These are phyloP conservation scores for Amia ocellicauda DNA, from an alignment of 2,113 vertebrate species.

Conservation along the genomic window DNA sequence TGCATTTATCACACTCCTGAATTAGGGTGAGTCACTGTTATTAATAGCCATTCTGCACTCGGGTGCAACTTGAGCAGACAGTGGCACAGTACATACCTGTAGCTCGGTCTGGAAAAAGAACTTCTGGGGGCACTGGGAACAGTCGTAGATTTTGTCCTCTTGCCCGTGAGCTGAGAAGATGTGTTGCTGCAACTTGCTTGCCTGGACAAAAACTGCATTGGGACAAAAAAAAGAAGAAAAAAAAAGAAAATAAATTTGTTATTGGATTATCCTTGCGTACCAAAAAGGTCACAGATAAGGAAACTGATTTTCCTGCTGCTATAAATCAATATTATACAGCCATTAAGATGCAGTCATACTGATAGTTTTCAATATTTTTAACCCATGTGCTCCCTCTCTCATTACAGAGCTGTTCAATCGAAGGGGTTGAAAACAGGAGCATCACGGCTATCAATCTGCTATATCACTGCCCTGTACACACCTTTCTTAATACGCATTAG, in stretches of 20 bases:
- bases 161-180: constrained; percentile 98
- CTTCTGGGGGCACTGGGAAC: constrained; percentile 97
- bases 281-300: constrained; percentile 13
- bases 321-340: background rate
- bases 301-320: background rate
- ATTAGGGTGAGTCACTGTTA: background rate
- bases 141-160: constrained; percentile 99
- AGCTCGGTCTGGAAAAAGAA: constrained; percentile 99
- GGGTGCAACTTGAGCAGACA: no score
- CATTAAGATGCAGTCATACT: background rate
- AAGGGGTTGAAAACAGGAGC: no score
- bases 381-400: background rate
- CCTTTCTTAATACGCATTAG: no score
- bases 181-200: constrained; percentile 98
- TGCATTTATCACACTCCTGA: background rate
- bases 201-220: constrained; percentile 92
- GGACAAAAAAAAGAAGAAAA: background rate
- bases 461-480: no score
- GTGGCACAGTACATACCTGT: constrained; percentile 73
- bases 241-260: background rate
- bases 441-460: no score
- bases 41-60: background rate
- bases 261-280: constrained; percentile 5
- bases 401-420: no score
- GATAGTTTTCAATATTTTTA: background rate